These are phyloP conservation scores for Scaptomyza caliginosa DNA, from an alignment of 2,888 invertebrate species.

Conservation along the genomic window DNA sequence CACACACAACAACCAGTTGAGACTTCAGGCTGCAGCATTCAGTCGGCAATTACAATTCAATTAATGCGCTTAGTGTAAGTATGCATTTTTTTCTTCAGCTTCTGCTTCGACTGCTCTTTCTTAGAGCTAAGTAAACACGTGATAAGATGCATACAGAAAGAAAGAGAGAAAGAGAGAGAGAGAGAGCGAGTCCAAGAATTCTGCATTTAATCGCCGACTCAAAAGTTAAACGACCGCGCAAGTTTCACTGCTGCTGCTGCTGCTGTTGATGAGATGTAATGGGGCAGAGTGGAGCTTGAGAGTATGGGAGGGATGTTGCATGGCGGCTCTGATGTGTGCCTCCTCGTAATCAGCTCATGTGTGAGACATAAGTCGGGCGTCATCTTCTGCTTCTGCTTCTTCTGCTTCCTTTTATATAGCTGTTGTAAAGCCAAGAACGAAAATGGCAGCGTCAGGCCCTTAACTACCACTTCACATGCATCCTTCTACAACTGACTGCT, in stretches of 20 bases:
- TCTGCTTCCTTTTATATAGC: neutral
- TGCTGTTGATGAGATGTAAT: conserved; percentile 1
- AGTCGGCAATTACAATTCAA: conserved; percentile 76
- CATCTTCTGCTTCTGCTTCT: conserved; percentile 10
- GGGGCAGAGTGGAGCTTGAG: neutral
- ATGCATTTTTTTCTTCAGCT: neutral
- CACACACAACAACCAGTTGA: conserved; percentile 57
- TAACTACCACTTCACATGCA: conserved; percentile 60
- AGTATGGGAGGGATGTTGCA: neutral
- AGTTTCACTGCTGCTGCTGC: conserved; percentile 39
- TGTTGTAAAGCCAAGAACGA: conserved; percentile 47
- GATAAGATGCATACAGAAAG: conserved; percentile 46
- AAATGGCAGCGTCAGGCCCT: conserved; percentile 58
- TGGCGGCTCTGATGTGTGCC: conserved; percentile 1
- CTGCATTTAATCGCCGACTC: conserved; percentile 70
- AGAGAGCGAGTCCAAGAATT: conserved; percentile 64
- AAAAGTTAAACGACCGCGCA: conserved; percentile 79
- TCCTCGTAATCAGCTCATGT: conserved; percentile 61
- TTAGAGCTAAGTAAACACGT: conserved; percentile 57
- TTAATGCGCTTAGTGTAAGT: conserved; percentile 75
- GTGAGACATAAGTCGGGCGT: conserved; percentile 39
- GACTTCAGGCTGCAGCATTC: conserved; percentile 22
- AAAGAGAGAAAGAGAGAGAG: neutral
- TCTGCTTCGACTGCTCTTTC: conserved; percentile 18
- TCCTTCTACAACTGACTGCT: conserved; percentile 58